Percentiles rank a stretch among this genome's conserved stretches.
These are phyloP conservation scores for Poecilia picta DNA, from an alignment of 2,797 vertebrate genomes.

Conservation along the genomic window DNA sequence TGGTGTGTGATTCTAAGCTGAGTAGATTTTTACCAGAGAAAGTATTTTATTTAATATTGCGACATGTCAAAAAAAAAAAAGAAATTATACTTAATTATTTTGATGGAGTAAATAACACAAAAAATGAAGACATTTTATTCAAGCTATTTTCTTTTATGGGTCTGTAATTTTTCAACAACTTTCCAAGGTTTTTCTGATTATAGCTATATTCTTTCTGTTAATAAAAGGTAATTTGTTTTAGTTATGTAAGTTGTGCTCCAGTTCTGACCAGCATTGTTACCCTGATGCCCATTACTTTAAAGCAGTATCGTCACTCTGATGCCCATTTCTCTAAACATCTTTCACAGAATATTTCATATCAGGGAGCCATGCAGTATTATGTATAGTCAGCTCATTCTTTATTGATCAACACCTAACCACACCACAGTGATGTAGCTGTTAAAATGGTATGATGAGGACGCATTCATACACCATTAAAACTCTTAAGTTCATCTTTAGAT, in stretches of 20 bases:
- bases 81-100: conserved; percentile 30
- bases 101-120: conserved; percentile 7
- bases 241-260: not conserved
- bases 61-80: conserved; percentile 42
- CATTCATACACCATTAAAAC: not conserved
- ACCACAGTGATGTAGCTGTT: not conserved
- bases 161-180: conserved; percentile 24
- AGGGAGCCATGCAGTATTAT: not conserved
- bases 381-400: not conserved
- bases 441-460: not conserved
- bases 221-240: not conserved
- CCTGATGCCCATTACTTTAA: not conserved
- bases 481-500: not conserved
- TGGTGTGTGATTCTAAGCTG: conserved; percentile 28
- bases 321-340: not conserved
- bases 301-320: not conserved
- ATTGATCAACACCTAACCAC: not conserved
- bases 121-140: conserved; percentile 12
- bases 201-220: not conserved
- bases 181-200: conserved; percentile 18
- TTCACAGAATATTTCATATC: not conserved
- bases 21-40: conserved; percentile 53
- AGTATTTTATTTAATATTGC: conserved; percentile 61
- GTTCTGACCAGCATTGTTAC: not conserved
- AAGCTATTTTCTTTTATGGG: conserved; percentile 23